Percentiles rank a stretch among this genome's conserved stretches.
Evolutionary conservation across 2,888 invertebrate species (phyloP).

Genomic region (Meloe dianella): DNA sequence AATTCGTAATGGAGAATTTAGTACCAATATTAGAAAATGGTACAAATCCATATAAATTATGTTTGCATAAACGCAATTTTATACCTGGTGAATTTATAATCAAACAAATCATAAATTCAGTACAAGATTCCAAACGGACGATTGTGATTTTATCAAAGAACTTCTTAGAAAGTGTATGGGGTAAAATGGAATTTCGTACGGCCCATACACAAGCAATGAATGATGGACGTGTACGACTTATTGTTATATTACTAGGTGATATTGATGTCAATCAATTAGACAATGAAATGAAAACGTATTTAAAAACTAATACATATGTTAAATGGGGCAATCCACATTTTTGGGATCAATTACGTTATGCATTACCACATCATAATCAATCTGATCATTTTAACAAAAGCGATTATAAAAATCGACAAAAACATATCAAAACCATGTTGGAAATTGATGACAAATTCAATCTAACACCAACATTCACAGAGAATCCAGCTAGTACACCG

Average conservation of each 20-base stretch:
- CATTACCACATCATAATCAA: slow-evolving; percentile 67
- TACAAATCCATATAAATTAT: slow-evolving; percentile 68
- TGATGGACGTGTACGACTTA: slow-evolving; percentile 59
- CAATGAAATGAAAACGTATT: slow-evolving; percentile 71
- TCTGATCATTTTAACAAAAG: slow-evolving; percentile 35
- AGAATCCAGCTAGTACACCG: slow-evolving; percentile 32
- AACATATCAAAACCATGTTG: not conserved
- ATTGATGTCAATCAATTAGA: slow-evolving; percentile 67
- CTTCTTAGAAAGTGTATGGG: slow-evolving; percentile 77
- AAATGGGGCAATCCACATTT: slow-evolving; percentile 82
- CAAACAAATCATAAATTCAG: slow-evolving; percentile 72
- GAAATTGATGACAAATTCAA: not conserved
- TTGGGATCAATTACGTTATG: slow-evolving; percentile 76
- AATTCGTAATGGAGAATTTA: slow-evolving; percentile 69
- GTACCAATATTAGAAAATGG: slow-evolving; percentile 70
- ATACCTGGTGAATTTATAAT: slow-evolving; percentile 74
- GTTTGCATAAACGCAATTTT: slow-evolving; percentile 78
- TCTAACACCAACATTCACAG: slow-evolving; percentile 58
- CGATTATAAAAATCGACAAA: slow-evolving; percentile 34
- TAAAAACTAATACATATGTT: slow-evolving; percentile 77
- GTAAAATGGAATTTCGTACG: slow-evolving; percentile 73
- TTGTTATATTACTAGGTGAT: slow-evolving; percentile 74
- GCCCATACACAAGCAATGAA: slow-evolving; percentile 64
- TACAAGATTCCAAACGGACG: slow-evolving; percentile 71
- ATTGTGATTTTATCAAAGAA: slow-evolving; percentile 72